A percentile compares a stretch with the other conserved stretches of the same genome.
These are phyloP conservation scores for Parnassius smintheus DNA, from an alignment of 2,888 invertebrate genomes.

Conservation along the genomic window DNA sequence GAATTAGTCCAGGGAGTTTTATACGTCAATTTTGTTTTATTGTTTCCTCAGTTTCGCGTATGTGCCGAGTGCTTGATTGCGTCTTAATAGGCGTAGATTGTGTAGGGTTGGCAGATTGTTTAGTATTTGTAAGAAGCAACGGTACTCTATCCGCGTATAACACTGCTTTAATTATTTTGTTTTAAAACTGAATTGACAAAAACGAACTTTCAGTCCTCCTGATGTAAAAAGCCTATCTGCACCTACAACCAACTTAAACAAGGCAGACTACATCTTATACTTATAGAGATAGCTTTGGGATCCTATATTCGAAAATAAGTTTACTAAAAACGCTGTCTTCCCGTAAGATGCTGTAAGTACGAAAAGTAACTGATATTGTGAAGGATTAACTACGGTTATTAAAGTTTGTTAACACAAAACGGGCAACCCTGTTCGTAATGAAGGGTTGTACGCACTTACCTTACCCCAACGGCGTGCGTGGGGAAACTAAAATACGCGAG, in stretches of 20 bases:
- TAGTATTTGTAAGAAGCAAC: not conserved
- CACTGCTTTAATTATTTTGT: too few species aligned
- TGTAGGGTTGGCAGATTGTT: slow-evolving; percentile 14
- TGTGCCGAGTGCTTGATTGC: slow-evolving; percentile 76
- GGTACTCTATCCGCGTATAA: not conserved
- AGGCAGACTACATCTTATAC: too few species aligned
- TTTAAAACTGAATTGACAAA: too few species aligned
- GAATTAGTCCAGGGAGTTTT: slow-evolving; percentile 43
- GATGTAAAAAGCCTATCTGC: too few species aligned
- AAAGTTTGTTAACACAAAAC: slow-evolving; percentile 6
- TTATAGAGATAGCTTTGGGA: too few species aligned
- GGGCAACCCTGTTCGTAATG: slow-evolving; percentile 49
- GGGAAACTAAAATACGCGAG: slow-evolving; percentile 61
- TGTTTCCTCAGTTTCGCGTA: slow-evolving; percentile 76
- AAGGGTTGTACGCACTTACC: slow-evolving; percentile 72
- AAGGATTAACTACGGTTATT: not conserved
- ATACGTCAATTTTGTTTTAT: slow-evolving; percentile 76
- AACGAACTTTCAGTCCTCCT: too few species aligned
- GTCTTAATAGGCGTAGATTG: slow-evolving; percentile 67
- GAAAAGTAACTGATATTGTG: not conserved
- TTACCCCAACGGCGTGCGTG: slow-evolving; percentile 53
- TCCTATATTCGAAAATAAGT: too few species aligned
- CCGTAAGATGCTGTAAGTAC: too few species aligned
- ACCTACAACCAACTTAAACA: too few species aligned
- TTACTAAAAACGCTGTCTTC: too few species aligned